Conservation (phyloP, 2,888 invertebrate species). For the Dendrolimus houi region DNA sequence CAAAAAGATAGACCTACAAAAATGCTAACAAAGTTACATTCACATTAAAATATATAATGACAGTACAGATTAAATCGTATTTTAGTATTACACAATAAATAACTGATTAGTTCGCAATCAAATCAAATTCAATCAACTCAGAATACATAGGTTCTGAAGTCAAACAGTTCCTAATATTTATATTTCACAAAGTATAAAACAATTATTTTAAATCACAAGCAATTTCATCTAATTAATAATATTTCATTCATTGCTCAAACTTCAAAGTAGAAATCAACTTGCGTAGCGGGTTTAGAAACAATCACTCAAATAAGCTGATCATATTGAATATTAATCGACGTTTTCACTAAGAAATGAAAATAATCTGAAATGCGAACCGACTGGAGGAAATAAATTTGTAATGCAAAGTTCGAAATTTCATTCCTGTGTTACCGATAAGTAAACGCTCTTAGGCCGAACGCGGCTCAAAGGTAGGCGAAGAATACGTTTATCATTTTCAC, state of each 20-base stretch:
- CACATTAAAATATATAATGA: too few species aligned
- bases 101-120: too few species aligned
- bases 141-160: too few species aligned
- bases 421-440: slow-evolving; percentile 67
- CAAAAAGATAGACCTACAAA: too few species aligned
- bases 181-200: slow-evolving; percentile 4
- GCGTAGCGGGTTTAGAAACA: slow-evolving; percentile 53
- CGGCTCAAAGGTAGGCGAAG: slow-evolving; percentile 47
- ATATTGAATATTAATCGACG: slow-evolving; percentile 74
- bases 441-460: slow-evolving; percentile 51
- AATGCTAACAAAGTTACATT: too few species aligned
- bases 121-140: too few species aligned
- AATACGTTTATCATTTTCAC: slow-evolving; percentile 57
- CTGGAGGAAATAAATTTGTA: slow-evolving; percentile 70
- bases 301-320: slow-evolving; percentile 71
- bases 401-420: slow-evolving; percentile 74
- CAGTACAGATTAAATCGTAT: too few species aligned
- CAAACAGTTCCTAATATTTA: slow-evolving; percentile 21
- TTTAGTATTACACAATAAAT: too few species aligned
- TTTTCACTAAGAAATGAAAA: slow-evolving; percentile 68
- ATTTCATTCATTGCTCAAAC: slow-evolving; percentile 41
- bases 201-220: slow-evolving; percentile 25
- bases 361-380: slow-evolving; percentile 60
- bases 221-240: slow-evolving; percentile 52
- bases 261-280: slow-evolving; percentile 44